Evolutionary conservation across 2,888 invertebrate genomes (phyloP).

Genomic region (Crocallis elinguaria): DNA sequence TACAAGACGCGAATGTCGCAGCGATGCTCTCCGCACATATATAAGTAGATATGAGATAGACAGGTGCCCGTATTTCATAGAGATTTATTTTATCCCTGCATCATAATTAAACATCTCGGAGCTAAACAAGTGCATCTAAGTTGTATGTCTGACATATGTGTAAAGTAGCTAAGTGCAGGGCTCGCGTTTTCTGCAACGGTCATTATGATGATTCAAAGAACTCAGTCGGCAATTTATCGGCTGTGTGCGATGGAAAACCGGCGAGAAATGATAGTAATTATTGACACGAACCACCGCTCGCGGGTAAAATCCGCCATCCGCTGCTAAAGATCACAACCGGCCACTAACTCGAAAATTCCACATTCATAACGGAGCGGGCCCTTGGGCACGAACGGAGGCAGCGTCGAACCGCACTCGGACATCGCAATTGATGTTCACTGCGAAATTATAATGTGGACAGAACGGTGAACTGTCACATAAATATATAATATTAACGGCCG

Average conservation of each 20-base stretch:
- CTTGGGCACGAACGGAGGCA: constrained; percentile 64
- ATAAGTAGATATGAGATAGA: constrained; percentile 30
- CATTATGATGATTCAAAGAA: constrained; percentile 78
- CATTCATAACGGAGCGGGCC: constrained; percentile 73
- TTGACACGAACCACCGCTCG: constrained; percentile 75
- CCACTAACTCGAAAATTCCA: constrained; percentile 80
- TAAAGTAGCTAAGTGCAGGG: constrained; percentile 62
- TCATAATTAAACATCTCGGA: constrained; percentile 32
- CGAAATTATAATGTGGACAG: constrained; percentile 57
- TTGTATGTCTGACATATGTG: constrained; percentile 45
- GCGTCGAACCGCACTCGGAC: constrained; percentile 54
- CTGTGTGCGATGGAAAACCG: constrained; percentile 69
- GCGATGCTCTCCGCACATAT: constrained; percentile 25
- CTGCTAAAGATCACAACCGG: constrained; percentile 71
- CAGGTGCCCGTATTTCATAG: constrained; percentile 30
- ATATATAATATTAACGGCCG: constrained; percentile 42
- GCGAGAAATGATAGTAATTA: constrained; percentile 79
- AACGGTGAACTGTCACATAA: constrained; percentile 46
- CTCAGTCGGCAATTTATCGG: constrained; percentile 70
- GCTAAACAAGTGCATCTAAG: constrained; percentile 37
- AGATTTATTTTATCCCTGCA: constrained; percentile 28
- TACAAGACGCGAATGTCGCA: constrained; percentile 37
- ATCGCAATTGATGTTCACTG: constrained; percentile 60
- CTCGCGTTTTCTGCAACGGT: constrained; percentile 61
- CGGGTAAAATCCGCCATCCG: constrained; percentile 62